Percentiles rank a stretch among this genome's conserved stretches.
Evolutionary conservation across 37 sponge, comb jelly and placozoan genomes (phyloP).

Genomic region (Halichondria panicea): DNA sequence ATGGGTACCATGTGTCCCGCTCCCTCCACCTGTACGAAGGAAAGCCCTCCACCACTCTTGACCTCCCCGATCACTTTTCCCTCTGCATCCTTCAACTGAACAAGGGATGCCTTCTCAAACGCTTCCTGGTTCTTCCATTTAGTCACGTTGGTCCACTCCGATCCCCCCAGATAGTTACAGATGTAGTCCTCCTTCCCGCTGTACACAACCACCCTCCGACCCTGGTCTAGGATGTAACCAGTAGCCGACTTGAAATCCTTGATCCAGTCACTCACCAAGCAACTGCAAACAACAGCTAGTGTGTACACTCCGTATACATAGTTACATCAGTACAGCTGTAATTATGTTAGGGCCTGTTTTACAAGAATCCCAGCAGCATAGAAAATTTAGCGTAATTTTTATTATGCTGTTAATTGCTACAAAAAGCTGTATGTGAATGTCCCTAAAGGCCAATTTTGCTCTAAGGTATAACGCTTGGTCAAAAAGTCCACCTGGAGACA

Average conservation of each 20-base stretch:
- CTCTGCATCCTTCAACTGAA: constrained; percentile 34
- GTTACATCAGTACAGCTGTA: too few species aligned
- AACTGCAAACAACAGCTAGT: too few species aligned
- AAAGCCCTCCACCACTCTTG: constrained; percentile 48
- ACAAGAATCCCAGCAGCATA: too few species aligned
- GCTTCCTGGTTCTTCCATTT: constrained; percentile 59
- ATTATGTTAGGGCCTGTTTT: not conserved
- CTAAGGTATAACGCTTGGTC: too few species aligned
- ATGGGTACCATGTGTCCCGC: constrained; percentile 92
- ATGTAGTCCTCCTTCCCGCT: constrained; percentile 82
- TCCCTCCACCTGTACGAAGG: constrained; percentile 66
- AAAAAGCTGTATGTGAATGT: not conserved
- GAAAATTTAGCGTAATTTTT: too few species aligned
- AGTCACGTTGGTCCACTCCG: constrained; percentile 59
- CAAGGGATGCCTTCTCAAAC: constrained; percentile 18
- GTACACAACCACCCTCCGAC: constrained; percentile 71
- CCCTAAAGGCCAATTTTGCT: too few species aligned
- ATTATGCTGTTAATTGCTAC: not conserved
- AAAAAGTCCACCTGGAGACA: too few species aligned
- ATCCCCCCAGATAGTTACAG: constrained; percentile 79
- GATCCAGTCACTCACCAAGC: constrained; percentile 77
- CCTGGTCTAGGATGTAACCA: constrained; percentile 27
- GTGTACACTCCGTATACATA: too few species aligned
- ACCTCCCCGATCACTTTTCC: constrained; percentile 44
- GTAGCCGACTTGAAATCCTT: constrained; percentile 52